Evolutionary conservation across 2,113 vertebrate species (phyloP).

Genomic region (Mastomys coucha): DNA sequence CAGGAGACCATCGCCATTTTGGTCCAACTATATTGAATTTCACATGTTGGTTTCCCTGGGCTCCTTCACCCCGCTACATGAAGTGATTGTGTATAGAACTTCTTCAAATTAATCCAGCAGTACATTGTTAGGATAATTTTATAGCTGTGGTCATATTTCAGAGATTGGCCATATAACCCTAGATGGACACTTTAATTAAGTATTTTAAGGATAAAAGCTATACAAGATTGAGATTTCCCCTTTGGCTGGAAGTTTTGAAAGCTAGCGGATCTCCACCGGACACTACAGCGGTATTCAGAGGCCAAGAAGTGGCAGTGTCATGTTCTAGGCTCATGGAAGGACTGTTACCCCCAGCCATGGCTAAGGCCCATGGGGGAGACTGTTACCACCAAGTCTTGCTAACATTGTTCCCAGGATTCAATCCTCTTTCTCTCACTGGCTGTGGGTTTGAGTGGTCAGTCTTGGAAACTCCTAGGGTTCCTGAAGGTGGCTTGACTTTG

Average conservation of each 20-base stretch:
- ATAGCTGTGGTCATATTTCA: conserved; percentile 60
- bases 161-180: conserved; percentile 29
- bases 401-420: background rate
- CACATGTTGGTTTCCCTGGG: background rate
- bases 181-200: conserved; percentile 54
- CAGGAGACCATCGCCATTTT: accelerated
- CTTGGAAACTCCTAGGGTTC: background rate
- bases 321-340: too few species aligned
- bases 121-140: conserved; percentile 64
- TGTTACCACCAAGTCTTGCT: background rate
- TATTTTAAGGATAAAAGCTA: conserved; percentile 28
- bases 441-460: background rate
- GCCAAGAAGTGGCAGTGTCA: background rate
- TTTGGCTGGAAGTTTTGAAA: conserved; percentile 7
- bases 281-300: background rate
- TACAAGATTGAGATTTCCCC: background rate
- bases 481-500: background rate
- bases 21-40: background rate
- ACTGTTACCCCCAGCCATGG: too few species aligned
- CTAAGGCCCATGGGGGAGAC: too few species aligned
- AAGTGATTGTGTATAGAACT: background rate
- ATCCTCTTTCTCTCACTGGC: background rate
- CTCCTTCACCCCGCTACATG: background rate
- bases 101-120: conserved; percentile 49
- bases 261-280: background rate